Base-by-base conservation (phyloP, 92 coral and sea anemone genomes). In the Actinostola sp. region DNA sequence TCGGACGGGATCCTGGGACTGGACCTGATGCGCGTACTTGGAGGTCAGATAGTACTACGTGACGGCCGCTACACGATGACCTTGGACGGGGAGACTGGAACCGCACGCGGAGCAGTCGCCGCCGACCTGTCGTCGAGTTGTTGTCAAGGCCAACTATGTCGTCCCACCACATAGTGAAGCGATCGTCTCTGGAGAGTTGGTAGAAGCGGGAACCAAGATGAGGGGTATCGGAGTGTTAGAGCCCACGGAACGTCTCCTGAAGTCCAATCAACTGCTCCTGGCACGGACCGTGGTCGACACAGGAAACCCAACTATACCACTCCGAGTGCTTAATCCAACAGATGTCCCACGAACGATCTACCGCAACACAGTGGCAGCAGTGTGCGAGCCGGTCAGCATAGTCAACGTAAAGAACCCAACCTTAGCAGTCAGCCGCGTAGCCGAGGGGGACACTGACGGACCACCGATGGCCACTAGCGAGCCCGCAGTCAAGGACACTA, bases 161-260 rank as follows among this genome's bases (percentile, higher is more conserved):
- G 14, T 75, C 21, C 91, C 84, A 20, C 80, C 75, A 38, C 63
- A 68, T 39, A 81, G 83, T 24, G 72, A 86, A 62, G 83, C 80
- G 3, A 32, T 86, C 61, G 76, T 86, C 27, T 63, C 51, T 34
- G 79, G 82, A 58, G 64, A 55, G 61, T 44, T 75, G 8, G 41
- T 81, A 0, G 71, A 43, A 31, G 66, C 61, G 8, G 15, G 50
- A 13, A n/a, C n/a, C n/a, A 41, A 66, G 13, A 9, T 20, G 53
- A 26, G 69, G 1, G 48, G 41, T n/a, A 46, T 75, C 0, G 83
- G 80, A 17, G 31, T 80, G 24, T 67, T 85, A 1, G 53, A 85
- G 66, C 86, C 82, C 34, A 80, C 83, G 10, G 57, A 33, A 28
- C 56, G 73, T 21, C 71, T 86, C 0, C 51, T 69, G 52, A 49